phyloP scores from a whole-genome alignment of 2,888 invertebrate species.

The Tubulanus polymorphus region DNA sequence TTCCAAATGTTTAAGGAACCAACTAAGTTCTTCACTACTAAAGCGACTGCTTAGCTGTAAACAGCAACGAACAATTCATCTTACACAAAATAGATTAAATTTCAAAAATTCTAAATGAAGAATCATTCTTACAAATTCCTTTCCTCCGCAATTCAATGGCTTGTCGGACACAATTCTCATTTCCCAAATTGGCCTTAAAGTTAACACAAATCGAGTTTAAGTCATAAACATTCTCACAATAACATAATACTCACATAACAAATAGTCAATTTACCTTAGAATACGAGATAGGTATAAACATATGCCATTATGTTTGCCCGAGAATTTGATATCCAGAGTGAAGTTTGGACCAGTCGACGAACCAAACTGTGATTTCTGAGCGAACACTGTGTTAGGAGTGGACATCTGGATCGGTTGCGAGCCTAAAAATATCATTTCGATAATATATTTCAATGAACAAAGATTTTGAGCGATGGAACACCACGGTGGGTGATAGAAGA shows the following conservation, averaged over 20 bases:
- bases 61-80: slow-evolving; percentile 15
- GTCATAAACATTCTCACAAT: too few species aligned
- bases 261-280: slow-evolving; percentile 59
- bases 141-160: slow-evolving; percentile 33
- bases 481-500: too few species aligned
- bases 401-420: slow-evolving; percentile 41
- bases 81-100: background rate
- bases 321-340: slow-evolving; percentile 54
- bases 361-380: slow-evolving; percentile 20
- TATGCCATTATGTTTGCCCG: slow-evolving; percentile 87
- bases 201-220: too few species aligned
- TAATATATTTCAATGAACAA: too few species aligned
- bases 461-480: too few species aligned
- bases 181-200: slow-evolving; percentile 76
- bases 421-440: too few species aligned
- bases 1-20: slow-evolving; percentile 71
- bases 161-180: slow-evolving; percentile 42
- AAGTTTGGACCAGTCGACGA: slow-evolving; percentile 23
- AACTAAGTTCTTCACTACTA: slow-evolving; percentile 67
- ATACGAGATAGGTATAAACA: slow-evolving; percentile 87
- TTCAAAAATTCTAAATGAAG: background rate
- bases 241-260: too few species aligned
- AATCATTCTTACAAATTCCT: slow-evolving; percentile 36
- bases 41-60: slow-evolving; percentile 66
- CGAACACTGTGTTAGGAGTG: slow-evolving; percentile 31